phyloP scores from a whole-genome alignment of 2,888 invertebrate species.

The Bhutanitis thaidina region DNA sequence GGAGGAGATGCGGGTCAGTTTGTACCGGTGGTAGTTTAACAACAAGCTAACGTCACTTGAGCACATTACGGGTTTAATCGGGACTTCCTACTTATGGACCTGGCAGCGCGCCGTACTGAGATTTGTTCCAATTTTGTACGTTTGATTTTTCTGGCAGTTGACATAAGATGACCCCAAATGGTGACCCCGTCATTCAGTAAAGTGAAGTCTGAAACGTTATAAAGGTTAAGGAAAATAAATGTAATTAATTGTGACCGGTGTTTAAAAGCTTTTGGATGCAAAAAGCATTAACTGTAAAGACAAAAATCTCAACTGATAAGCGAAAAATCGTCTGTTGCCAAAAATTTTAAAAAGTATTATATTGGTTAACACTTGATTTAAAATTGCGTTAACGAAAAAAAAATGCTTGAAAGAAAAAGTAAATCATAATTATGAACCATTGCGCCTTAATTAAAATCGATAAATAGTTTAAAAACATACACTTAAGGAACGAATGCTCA shows the following conservation, averaged over 20 bases:
- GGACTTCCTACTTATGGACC: conserved; percentile 74
- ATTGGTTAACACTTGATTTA: no score
- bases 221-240: no score
- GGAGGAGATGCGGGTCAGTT: conserved; percentile 39
- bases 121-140: conserved; percentile 72
- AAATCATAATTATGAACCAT: not conserved
- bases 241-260: no score
- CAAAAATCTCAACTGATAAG: no score
- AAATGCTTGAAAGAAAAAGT: not conserved
- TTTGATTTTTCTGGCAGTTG: conserved; percentile 27
- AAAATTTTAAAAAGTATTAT: no score
- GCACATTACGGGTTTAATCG: conserved; percentile 71
- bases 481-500: not conserved
- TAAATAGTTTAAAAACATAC: not conserved
- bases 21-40: conserved; percentile 43
- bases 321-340: no score
- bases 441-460: not conserved
- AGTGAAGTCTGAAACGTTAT: not conserved
- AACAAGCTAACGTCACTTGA: conserved; percentile 68
- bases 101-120: conserved; percentile 56
- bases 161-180: not conserved
- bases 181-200: not conserved
- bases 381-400: not conserved
- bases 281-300: no score
- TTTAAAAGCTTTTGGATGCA: no score